A percentile compares a stretch with the other conserved stretches of the same genome.
Evolutionary conservation across 2,113 vertebrate genomes (phyloP).

Genomic region (Menura novaehollandiae): DNA sequence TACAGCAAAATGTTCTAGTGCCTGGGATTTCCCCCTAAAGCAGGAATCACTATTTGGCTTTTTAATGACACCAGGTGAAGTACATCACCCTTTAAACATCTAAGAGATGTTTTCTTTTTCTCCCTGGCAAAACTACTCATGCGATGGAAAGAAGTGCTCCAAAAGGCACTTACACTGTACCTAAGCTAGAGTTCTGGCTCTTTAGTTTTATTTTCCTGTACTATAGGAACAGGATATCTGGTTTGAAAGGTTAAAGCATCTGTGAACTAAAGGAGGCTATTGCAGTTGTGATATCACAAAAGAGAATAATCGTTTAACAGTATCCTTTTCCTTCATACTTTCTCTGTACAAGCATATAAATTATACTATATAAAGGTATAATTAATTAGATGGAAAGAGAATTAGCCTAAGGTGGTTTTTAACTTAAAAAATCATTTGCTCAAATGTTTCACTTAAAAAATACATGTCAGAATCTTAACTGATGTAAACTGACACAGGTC

Average conservation of each 20-base stretch:
- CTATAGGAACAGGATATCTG: background rate
- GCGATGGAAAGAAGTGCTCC: background rate
- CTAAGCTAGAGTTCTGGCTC: background rate
- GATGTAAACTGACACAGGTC: background rate
- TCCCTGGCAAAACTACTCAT: background rate
- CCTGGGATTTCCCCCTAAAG: background rate
- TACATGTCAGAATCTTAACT: background rate
- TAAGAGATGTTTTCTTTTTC: background rate
- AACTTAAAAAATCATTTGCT: background rate
- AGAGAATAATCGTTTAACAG: background rate
- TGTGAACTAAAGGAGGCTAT: background rate
- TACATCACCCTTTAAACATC: background rate
- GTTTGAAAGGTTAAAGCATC: background rate
- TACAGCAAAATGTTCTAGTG: background rate
- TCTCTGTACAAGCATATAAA: background rate
- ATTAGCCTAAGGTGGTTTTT: background rate
- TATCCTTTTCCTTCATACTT: background rate
- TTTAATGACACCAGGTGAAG: background rate
- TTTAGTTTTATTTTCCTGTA: background rate
- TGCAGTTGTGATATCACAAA: background rate
- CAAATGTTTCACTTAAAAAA: conserved; percentile 3
- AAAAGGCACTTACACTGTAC: background rate
- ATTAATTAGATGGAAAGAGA: background rate
- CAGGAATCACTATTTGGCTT: background rate
- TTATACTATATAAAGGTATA: background rate